These are phyloP conservation scores for Dolichomitus sp. DNA, from an alignment of 2,888 invertebrate genomes.

Conservation along the genomic window DNA sequence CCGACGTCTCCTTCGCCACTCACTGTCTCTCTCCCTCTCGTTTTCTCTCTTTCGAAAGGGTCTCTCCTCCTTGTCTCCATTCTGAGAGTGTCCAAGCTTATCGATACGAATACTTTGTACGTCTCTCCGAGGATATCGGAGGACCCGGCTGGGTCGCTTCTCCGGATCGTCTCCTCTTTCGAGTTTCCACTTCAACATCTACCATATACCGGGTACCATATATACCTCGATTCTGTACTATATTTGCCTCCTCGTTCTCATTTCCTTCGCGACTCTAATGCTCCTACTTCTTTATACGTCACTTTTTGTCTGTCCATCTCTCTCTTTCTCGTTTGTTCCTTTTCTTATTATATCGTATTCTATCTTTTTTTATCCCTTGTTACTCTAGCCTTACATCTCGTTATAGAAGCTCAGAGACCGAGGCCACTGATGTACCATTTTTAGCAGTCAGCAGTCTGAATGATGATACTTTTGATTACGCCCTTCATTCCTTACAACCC, in stretches of 20 bases:
- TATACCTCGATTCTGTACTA: slow-evolving; percentile 1
- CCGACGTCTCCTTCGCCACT: background rate
- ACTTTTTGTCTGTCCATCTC: background rate
- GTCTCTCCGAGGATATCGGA: slow-evolving; percentile 48
- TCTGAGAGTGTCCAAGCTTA: slow-evolving; percentile 45
- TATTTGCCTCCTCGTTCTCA: slow-evolving; percentile 33
- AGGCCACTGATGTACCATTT: background rate
- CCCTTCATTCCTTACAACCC: background rate
- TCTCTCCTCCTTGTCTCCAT: slow-evolving; percentile 6
- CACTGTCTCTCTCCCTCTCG: background rate
- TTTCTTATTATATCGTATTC: background rate
- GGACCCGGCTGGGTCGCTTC: slow-evolving; percentile 28
- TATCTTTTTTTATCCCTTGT: slow-evolving; percentile 19
- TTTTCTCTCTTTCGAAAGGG: background rate
- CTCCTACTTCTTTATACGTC: slow-evolving; percentile 11
- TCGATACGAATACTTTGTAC: slow-evolving; percentile 61
- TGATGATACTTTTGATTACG: background rate
- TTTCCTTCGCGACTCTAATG: slow-evolving; percentile 11
- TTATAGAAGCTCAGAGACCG: background rate
- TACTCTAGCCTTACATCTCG: background rate
- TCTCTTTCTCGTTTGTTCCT: background rate
- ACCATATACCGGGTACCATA: slow-evolving; percentile 1
- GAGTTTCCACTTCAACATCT: slow-evolving; percentile 53
- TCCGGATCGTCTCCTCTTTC: slow-evolving; percentile 42
- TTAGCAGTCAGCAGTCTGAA: background rate